A percentile compares a stretch with the other conserved stretches of the same genome.
Conservation (phyloP, 2,113 vertebrate species). For the Vidua macroura region DNA sequence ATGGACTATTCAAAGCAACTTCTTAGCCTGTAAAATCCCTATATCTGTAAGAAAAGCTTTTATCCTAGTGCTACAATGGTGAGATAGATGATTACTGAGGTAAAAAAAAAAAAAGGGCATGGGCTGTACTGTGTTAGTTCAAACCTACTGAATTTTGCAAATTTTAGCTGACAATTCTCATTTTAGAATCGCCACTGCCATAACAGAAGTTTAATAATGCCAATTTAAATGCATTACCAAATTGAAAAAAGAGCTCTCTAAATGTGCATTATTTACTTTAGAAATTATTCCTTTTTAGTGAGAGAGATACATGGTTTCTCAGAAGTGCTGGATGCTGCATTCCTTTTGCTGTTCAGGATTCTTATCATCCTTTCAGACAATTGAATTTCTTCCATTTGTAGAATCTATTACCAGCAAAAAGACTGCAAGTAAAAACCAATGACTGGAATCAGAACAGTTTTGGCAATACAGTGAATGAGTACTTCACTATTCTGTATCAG, state of each 20-base stretch:
- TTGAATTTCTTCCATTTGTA: conserved; percentile 36
- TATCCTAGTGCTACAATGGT: neutral
- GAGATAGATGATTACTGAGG: neutral
- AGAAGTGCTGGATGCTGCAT: neutral
- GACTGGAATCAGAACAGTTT: neutral
- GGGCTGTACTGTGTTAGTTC: neutral
- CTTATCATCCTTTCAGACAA: conserved; percentile 15
- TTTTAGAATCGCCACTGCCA: neutral
- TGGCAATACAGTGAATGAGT: neutral
- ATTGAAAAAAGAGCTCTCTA: neutral
- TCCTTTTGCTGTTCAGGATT: conserved; percentile 16
- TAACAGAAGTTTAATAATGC: neutral
- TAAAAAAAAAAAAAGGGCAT: neutral
- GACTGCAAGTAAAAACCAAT: neutral
- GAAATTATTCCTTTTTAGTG: neutral
- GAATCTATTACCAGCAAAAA: conserved; percentile 11
- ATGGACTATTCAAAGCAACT: neutral
- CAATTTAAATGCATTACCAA: neutral
- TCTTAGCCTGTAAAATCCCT: neutral
- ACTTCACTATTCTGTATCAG: neutral
- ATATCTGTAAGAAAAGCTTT: neutral
- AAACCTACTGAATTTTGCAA: neutral
- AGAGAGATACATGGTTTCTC: neutral
- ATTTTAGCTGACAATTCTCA: neutral
- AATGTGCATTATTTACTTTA: neutral